Evolutionary conservation across 2,888 invertebrate genomes (phyloP), one percentile per base, ranked within the genome.

Genomic region (Heteropelma amictum): DNA sequence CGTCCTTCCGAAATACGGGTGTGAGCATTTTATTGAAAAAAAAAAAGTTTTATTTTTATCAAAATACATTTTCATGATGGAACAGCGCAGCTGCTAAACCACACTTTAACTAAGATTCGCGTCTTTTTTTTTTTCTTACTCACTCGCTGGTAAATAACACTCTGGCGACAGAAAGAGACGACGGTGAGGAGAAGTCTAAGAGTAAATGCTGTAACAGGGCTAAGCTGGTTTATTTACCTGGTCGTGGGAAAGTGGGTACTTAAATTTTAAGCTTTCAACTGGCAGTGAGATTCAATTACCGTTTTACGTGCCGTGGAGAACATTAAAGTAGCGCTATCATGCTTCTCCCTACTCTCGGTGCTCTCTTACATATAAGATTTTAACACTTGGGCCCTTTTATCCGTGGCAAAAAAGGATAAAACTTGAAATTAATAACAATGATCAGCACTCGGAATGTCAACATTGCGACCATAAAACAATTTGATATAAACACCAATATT

Each of bases 241-340:
- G 51, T 69, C 28, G 68, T 64, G 71, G 69, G 76, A 79, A 80
- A 83, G 81, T 73, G 78, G 82, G 74, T 80, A 81, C 81, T 86
- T 82, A 82, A 84, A 82, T 82, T 85, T 83, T 81, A 81, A 83
- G 81, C 81, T 80, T 80, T 81, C 81, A 77, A 74, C 78, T 67
- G 73, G 73, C 79, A 78, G 77, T 76, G 79, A 75, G 80, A 86
- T 86, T 85, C 83, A 84, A 83, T 86, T 84, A 86, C 81, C 80
- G 78, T 78, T 80, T 82, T 80, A 82, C 80, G 81, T 75, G 81
- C 79, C 60, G 76, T 70, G 40, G 81, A 78, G 80, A 81, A 82
- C 82, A 82, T 83, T 81, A 82, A 81, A 81, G 80, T 76, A 74
- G 71, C 38, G 49, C 64, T 58, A 51, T 56, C 56, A 54, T 33